Evolutionary conservation across 2,888 invertebrate species (phyloP), one percentile per base, ranked within the genome.

Genomic region (Limnephilus marmoratus): DNA sequence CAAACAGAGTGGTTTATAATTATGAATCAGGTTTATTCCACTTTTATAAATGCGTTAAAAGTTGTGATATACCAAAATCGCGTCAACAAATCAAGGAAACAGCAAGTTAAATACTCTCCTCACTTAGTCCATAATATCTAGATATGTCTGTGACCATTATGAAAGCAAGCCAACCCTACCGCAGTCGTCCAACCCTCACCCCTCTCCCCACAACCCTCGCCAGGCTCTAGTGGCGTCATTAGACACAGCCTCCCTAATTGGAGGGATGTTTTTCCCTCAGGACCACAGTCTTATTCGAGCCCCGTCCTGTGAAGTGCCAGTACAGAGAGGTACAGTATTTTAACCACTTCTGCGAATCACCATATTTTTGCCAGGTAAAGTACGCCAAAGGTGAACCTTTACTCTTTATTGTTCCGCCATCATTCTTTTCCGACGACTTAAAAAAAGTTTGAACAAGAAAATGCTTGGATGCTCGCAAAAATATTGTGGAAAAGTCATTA

Each of bases 221-320:
- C 68, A n/a, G 37, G 88, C 80, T 93, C 91, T 91, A 93, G 93
- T 93, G 93, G 91, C 92, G 92, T 93, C 93, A 93, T 93, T 93
- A 93, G 93, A 92, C 93, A 93, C 90, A 90, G 87, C 89, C 91
- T 91, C 90, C 82, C 93, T 93, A 93, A 93, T 93, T 93, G 93
- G 93, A 92, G 92, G 92, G 93, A 93, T 92, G 92, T 91, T 93
- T 92, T 92, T 90, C 92, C 91, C 91, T 93, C 92, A 90, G 93
- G 91, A 92, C 90, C 93, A 87, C 29, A 68, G 87, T 53, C 68
- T 86, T 86, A 86, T 29, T 86, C 90, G 45, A 68, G 68, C 85
- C 86, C 85, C 90, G 80, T 68, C 91, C 89, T 83, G 86, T 91
- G 91, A 91, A 91, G 82, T 41, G 81, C 91, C 89, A 81, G 41